Base-by-base conservation (phyloP, 30 jellyfish, hydroid and myxozoan species). In the Aurelia aurita complex sp. Pacific region DNA sequence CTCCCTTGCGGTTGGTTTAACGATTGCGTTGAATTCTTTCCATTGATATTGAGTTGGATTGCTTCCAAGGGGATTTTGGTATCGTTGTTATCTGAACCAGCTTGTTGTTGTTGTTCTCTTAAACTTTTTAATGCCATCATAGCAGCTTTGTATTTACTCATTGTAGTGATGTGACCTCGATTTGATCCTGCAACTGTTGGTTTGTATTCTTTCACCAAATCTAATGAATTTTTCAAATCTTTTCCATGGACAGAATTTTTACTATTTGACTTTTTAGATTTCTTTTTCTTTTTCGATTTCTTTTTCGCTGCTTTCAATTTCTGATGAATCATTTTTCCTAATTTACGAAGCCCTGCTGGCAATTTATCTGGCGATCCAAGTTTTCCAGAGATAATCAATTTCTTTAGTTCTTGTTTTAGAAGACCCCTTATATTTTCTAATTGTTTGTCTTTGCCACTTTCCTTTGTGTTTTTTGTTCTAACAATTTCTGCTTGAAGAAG, bases 401-500 rank as follows among this genome's bases (percentile, higher is more conserved):
- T 66, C 76, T 73, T 64, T 16, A 88, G 73, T 75, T 88, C 97
- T 32, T 88, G 84, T 61, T 80, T 79, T 17, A 88, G 67, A 43
- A 88, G 62, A 3, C 85, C 80, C 67, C 90, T 68, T 54, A 88
- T 88, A 54, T 88, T 80, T n/a, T 88, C 97, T 10, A 88, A 67
- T 38, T 88, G 97, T 68, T 73, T 73, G 81, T 88, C 97, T 5
- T 62, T 61, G 43, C 88, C 85, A 6, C 73, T 80, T 19, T 73
- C 18, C 89, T 80, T 73, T 59, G 74, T 80, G 88, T 53, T 73
- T 32, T 80, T 71, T 64, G 89, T 79, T 52, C 97, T 74, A 42
- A 32, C 17, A 72, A 89, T 89, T 70, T 89, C 99, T 2, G 96
- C 99, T 50, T 95, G 81, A 33, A 95, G 89, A n/a, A 95, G 90